These are phyloP conservation scores for Trematomus bernacchii DNA, from an alignment of 2,797 vertebrate genomes.

Conservation along the genomic window DNA sequence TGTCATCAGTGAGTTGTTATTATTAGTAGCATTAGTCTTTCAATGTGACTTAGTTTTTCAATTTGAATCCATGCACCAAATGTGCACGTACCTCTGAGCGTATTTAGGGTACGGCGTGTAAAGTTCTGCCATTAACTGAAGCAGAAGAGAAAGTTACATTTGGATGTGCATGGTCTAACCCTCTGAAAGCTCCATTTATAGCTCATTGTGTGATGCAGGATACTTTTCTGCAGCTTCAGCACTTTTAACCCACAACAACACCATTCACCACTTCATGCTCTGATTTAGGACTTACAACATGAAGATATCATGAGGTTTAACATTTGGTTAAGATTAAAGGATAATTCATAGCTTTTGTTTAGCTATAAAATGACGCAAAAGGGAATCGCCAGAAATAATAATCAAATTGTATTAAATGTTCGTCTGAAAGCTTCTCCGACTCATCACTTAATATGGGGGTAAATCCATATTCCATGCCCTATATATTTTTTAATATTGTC, in stretches of 20 bases:
- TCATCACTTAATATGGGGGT: too few species aligned
- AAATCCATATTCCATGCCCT: background rate
- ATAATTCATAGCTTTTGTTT: background rate
- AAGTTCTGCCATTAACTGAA: slow-evolving; percentile 27
- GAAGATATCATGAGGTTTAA: background rate
- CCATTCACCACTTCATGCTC: background rate
- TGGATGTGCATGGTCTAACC: slow-evolving; percentile 14
- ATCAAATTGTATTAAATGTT: background rate
- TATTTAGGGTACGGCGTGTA: slow-evolving; percentile 19
- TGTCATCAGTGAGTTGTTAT: background rate
- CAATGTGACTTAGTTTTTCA: background rate
- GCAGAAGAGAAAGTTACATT: slow-evolving; percentile 37
- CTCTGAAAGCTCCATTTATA: slow-evolving; percentile 56
- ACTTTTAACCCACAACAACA: slow-evolving; percentile 6
- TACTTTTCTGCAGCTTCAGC: slow-evolving; percentile 19
- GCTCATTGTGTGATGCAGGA: slow-evolving; percentile 44
- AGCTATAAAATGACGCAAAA: background rate
- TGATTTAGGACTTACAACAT: too few species aligned
- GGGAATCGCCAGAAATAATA: background rate
- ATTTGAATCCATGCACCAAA: background rate
- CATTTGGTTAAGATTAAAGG: background rate
- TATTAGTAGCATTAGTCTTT: background rate
- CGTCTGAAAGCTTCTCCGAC: too few species aligned
- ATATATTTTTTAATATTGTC: background rate
- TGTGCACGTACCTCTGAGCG: background rate